Evolutionary conservation across 2,888 invertebrate species (phyloP).

Genomic region (Xanthorhoe spadicearia): DNA sequence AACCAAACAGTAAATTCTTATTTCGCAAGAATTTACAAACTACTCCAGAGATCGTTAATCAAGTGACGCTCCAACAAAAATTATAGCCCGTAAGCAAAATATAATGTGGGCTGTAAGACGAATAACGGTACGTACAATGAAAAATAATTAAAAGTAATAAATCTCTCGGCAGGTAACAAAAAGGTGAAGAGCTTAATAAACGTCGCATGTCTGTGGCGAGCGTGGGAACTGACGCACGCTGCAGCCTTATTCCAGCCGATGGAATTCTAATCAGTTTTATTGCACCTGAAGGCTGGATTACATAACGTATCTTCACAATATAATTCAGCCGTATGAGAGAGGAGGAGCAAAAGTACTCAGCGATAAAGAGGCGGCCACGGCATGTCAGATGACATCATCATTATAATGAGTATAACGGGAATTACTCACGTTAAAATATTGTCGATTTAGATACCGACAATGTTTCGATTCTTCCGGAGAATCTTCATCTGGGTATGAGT

Average conservation of each 20-base stretch:
- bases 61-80: constrained; percentile 59
- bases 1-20: background rate
- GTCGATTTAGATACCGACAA: too few relatives aligned
- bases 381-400: too few relatives aligned
- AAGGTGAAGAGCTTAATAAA: constrained; percentile 82
- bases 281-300: constrained; percentile 21
- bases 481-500: too few relatives aligned
- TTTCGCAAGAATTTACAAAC: constrained; percentile 12
- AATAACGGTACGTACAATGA: constrained; percentile 79
- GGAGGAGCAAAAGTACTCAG: too few relatives aligned
- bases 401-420: too few relatives aligned
- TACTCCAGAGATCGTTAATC: constrained; percentile 55
- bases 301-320: constrained; percentile 2
- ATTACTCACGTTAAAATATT: too few relatives aligned
- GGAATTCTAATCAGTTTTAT: constrained; percentile 44
- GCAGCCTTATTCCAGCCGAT: constrained; percentile 52
- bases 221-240: constrained; percentile 72
- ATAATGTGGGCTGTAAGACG: constrained; percentile 72
- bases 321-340: background rate
- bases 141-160: constrained; percentile 85
- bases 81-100: constrained; percentile 72
- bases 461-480: too few relatives aligned
- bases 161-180: constrained; percentile 83
- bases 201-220: constrained; percentile 77
- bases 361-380: too few relatives aligned